Evolutionary conservation across 2,888 invertebrate genomes (phyloP), one percentile per base, ranked within the genome.

Genomic region (Bugula neritina): DNA sequence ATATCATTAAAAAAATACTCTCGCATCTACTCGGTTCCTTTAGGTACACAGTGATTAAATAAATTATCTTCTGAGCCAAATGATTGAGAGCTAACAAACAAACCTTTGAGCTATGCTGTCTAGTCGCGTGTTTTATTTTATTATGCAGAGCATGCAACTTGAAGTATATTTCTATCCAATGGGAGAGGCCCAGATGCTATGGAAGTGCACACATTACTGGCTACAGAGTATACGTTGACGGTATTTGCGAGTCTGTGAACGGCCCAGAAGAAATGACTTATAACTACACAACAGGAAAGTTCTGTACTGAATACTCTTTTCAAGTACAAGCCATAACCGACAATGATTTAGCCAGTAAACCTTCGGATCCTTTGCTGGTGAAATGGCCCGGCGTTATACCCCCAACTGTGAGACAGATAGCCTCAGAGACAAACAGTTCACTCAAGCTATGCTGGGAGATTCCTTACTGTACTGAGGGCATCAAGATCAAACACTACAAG

Each of bases 101-200:
- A n/a, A n/a, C n/a, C n/a, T n/a, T n/a, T n/a, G n/a, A n/a, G n/a
- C n/a, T n/a, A n/a, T n/a, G n/a, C n/a, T n/a, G n/a, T n/a, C n/a
- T n/a, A n/a, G n/a, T n/a, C n/a, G n/a, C n/a, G n/a, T n/a, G n/a
- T n/a, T n/a, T n/a, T n/a, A n/a, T n/a, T n/a, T n/a, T n/a, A n/a
- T n/a, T n/a, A n/a, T n/a, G n/a, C 75, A 82, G 84, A 72, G 84
- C 83, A 0, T 80, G 82, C 73, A 84, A 84, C 76, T 84, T 84
- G 80, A 81, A 80, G 35, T 84, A 84, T 77, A 81, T 84, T 35
- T 81, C 83, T 57, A 78, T 84, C 57, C 81, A 84, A 74, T 84
- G 84, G 84, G 80, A 82, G 69, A 81, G 81, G 73, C 83, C 83
- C 2, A 77, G 76, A 1, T 79, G 78, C 0, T 84, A 82, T 73